These are phyloP conservation scores for Anguilla marmorata DNA, from an alignment of 2,797 vertebrate species.

Conservation along the genomic window DNA sequence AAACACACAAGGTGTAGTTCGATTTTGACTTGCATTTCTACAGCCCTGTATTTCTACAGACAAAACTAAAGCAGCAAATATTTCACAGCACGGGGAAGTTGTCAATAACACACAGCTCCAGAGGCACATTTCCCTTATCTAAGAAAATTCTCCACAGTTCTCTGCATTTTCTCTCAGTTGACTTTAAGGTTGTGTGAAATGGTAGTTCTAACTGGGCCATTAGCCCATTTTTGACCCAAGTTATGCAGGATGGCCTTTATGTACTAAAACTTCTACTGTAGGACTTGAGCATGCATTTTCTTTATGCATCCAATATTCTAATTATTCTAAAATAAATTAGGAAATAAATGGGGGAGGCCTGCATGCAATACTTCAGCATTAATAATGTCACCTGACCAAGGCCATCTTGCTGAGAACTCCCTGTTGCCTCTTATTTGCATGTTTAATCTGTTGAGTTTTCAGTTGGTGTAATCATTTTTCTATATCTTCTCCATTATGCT, in stretches of 20 bases:
- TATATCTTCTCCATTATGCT: background rate
- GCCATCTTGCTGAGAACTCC: constrained; percentile 2
- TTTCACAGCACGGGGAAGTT: background rate
- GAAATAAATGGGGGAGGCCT: background rate
- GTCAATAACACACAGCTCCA: background rate
- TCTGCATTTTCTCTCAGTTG: background rate
- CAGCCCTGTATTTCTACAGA: background rate
- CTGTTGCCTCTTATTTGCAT: background rate
- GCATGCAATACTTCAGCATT: background rate
- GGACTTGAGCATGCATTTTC: constrained; percentile 21
- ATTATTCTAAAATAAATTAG: background rate
- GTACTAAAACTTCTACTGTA: background rate
- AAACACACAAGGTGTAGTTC: background rate
- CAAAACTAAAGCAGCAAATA: background rate
- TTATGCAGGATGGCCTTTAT: background rate
- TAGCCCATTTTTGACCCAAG: background rate
- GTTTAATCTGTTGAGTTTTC: background rate
- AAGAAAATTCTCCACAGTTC: background rate
- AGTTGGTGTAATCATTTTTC: constrained; percentile 2
- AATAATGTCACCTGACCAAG: background rate
- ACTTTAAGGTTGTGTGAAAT: constrained; percentile 6
- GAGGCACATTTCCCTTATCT: constrained; percentile 6
- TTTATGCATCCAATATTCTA: background rate
- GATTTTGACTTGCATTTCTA: background rate
- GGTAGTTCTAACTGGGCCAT: background rate